These are phyloP conservation scores for Petaurus breviceps DNA, from an alignment of 2,113 vertebrate genomes.

Conservation along the genomic window DNA sequence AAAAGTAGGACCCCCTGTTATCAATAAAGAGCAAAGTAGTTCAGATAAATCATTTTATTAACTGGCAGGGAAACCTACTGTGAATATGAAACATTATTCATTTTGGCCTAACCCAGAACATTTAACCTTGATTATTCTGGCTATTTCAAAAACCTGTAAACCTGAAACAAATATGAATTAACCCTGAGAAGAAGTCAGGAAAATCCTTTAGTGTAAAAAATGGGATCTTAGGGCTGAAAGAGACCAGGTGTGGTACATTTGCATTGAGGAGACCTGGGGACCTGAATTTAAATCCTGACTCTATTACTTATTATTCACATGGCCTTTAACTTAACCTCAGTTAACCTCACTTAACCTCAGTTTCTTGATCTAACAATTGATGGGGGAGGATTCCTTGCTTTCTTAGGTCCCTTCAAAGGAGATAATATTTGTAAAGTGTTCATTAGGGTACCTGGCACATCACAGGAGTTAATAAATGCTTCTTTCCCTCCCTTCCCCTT, in stretches of 20 bases:
- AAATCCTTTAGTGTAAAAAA: not conserved
- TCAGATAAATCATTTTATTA: slow-evolving; percentile 70
- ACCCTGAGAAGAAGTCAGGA: not conserved
- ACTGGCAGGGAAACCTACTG: slow-evolving; percentile 9
- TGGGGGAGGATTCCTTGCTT: not conserved
- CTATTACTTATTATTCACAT: not conserved
- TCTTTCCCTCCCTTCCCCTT: not conserved
- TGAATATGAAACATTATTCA: slow-evolving; percentile 51
- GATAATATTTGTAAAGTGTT: not conserved
- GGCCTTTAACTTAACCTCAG: not conserved
- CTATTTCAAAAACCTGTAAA: slow-evolving; percentile 13
- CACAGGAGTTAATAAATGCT: not conserved
- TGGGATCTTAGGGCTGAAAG: not conserved
- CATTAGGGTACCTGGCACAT: not conserved
- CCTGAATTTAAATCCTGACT: not conserved
- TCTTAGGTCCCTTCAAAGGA: not conserved
- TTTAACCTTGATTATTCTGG: slow-evolving; percentile 55
- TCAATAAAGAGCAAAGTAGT: slow-evolving; percentile 41
- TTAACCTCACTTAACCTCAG: not conserved
- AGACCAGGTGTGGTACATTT: not conserved
- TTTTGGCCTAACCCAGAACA: slow-evolving; percentile 39
- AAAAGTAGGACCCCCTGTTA: slow-evolving; percentile 18
- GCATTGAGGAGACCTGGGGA: not conserved
- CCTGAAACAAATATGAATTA: slow-evolving; percentile 13
- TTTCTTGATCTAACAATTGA: not conserved